phyloP scores from a whole-genome alignment of 2,113 vertebrate genomes.

The Sus scrofa region T2T-Sscrofa CM000826.6:101323501-101324000 shows the following conservation, averaged over 20 bases:
- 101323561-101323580: neutral
- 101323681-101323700: slow-evolving; percentile 8
- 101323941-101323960: neutral
- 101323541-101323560: neutral
- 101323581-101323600: neutral
- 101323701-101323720: neutral
- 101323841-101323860: neutral
- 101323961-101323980: neutral
- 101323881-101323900: neutral
- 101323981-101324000: neutral
- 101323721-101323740: neutral
- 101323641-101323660: neutral
- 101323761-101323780: neutral
- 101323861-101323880: neutral
- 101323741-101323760: slow-evolving; percentile 7
- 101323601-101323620: neutral
- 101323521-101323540: slow-evolving; percentile 24
- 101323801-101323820: neutral
- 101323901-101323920: neutral
- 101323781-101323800: neutral
- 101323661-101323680: neutral
- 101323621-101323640: neutral
- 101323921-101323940: neutral
- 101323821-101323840: neutral
- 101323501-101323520: neutral